These are phyloP conservation scores for Eulemur macaco DNA, from an alignment of 2,113 vertebrate genomes.

Conservation along the genomic window DNA sequence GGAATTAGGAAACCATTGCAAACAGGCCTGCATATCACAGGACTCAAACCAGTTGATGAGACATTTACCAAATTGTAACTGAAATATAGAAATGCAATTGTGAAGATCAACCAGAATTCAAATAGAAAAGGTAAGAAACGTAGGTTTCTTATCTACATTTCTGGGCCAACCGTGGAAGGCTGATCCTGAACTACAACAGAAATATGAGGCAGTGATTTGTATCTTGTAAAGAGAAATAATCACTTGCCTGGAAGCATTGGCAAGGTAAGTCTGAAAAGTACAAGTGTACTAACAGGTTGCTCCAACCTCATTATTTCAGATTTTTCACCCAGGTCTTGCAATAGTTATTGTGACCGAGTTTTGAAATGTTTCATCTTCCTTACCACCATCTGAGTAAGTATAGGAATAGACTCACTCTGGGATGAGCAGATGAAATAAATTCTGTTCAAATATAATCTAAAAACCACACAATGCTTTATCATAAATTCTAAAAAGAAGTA, in stretches of 20 bases:
- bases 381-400: background rate
- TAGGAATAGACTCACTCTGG: slow-evolving; percentile 18
- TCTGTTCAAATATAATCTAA: background rate
- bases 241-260: background rate
- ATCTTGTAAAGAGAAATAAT: slow-evolving; percentile 15
- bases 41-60: background rate
- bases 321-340: background rate
- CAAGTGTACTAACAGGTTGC: background rate
- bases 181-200: background rate
- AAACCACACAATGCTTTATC: slow-evolving; percentile 11
- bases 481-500: slow-evolving; percentile 3
- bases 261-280: background rate
- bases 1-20: background rate
- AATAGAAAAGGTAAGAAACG: background rate
- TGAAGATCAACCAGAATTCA: background rate
- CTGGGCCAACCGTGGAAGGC: background rate
- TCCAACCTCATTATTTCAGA: slow-evolving; percentile 30
- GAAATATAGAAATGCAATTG: background rate
- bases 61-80: background rate
- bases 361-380: slow-evolving; percentile 43
- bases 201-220: background rate
- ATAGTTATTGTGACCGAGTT: slow-evolving; percentile 11
- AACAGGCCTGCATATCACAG: background rate
- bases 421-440: slow-evolving; percentile 27
- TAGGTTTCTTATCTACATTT: background rate